Evolutionary conservation across 2,797 vertebrate species (phyloP), one percentile per base, ranked within the genome.

Genomic region (Spinus pinus): DNA sequence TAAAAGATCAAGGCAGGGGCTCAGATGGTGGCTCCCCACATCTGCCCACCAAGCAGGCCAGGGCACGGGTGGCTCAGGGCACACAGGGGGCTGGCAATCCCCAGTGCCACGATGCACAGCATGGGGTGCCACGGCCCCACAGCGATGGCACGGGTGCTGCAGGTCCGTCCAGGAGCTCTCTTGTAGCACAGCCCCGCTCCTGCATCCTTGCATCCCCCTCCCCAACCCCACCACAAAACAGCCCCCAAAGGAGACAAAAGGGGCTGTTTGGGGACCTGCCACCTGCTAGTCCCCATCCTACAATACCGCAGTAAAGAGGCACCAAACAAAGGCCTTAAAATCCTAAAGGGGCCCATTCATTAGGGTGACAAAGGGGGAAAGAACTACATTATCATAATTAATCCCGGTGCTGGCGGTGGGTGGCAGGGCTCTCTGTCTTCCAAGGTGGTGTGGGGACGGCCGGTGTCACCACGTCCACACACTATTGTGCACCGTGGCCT

Each of bases 371-470:
- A 99, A 99, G 97, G 98, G 97, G 96, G 97, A 98, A 98, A 99
- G 98, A 99, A 99, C 99, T 98, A 98, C 98, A 99, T 99, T 99
- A 99, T 99, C 98, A 99, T 99, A 99, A 99, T 99, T 98, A 99
- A 98, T 99, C 98, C 98, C 73, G 88, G 92, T 96, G 90, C 98
- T 98, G 98, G 96, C 98, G 97, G 98, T 99, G 98, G 99, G 99
- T 99, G 99, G 99, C 98, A 98, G 95, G 94, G 93, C 95, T 94
- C 93, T 95, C 97, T 94, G 97, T 97, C 97, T 97, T 97, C 97
- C 97, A 97, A 97, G 94, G 95, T 96, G 97, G 98, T 97, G 98
- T 98, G 97, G 97, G 97, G 97, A 95, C 98, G 97, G 97, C 95
- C 97, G 97, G 97, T 96, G 96, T 96, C 97, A 97, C 98, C 97